Conservation (phyloP, 2,888 invertebrate genomes). For the Alitta virens region DNA sequence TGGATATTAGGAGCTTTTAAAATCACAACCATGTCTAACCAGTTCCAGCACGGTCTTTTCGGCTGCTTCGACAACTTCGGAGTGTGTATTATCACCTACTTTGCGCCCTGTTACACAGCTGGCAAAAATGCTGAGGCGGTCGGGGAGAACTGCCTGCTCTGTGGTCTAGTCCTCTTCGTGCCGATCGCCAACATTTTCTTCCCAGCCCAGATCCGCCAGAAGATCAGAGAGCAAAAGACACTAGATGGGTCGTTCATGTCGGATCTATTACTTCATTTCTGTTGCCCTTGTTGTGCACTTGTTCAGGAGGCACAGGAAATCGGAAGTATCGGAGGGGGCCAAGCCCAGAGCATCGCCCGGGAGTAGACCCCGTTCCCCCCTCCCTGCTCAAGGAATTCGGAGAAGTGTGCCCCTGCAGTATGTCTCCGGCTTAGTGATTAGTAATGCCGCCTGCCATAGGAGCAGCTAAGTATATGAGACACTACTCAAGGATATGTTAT, state of each 20-base stretch:
- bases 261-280: slow-evolving; percentile 39
- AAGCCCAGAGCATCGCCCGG: slow-evolving; percentile 1
- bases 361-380: background rate
- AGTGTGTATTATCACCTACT: slow-evolving; percentile 47
- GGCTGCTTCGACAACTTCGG: slow-evolving; percentile 52
- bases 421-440: too few relatives aligned
- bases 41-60: slow-evolving; percentile 38
- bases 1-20: too few relatives aligned
- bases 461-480: too few relatives aligned
- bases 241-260: slow-evolving; percentile 38
- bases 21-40: slow-evolving; percentile 10
- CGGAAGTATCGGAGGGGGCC: background rate
- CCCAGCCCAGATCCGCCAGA: slow-evolving; percentile 37
- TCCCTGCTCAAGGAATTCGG: too few relatives aligned
- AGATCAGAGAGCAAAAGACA: slow-evolving; percentile 42
- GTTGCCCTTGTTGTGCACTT: slow-evolving; percentile 40
- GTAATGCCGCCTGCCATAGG: too few relatives aligned
- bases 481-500: too few relatives aligned
- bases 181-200: slow-evolving; percentile 38
- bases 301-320: slow-evolving; percentile 42
- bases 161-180: slow-evolving; percentile 39
- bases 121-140: slow-evolving; percentile 52
- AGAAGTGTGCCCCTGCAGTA: too few relatives aligned
- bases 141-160: slow-evolving; percentile 48
- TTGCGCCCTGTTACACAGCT: slow-evolving; percentile 50